A percentile compares a stretch with the other conserved stretches of the same genome.
Evolutionary conservation across 2,888 invertebrate genomes (phyloP).

Genomic region (Synergus gifuensis): DNA sequence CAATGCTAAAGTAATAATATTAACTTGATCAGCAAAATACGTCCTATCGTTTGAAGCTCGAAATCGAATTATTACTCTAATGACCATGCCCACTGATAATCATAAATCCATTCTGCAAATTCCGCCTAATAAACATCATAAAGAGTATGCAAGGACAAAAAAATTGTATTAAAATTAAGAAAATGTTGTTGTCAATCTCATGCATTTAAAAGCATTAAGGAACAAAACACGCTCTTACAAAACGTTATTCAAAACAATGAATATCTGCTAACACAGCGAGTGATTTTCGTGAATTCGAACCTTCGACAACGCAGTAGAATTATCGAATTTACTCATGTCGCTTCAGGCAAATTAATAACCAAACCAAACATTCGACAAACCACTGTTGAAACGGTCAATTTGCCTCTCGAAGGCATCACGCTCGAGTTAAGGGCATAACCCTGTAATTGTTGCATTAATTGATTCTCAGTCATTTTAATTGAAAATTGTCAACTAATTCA

Average conservation of each 20-base stretch:
- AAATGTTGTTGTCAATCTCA: neutral
- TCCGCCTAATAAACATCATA: too few species aligned
- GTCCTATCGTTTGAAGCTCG: too few species aligned
- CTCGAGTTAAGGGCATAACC: neutral
- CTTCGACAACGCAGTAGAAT: slow-evolving; percentile 42
- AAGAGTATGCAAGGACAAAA: too few species aligned
- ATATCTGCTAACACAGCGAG: slow-evolving; percentile 12
- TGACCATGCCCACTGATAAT: too few species aligned
- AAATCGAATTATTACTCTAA: too few species aligned
- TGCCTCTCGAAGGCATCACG: slow-evolving; percentile 12
- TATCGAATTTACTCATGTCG: slow-evolving; percentile 40
- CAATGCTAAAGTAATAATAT: neutral
- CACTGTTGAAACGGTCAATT: slow-evolving; percentile 39
- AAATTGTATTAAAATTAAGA: too few species aligned
- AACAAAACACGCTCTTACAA: neutral
- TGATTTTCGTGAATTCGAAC: neutral
- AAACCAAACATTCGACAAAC: slow-evolving; percentile 44
- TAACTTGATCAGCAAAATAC: too few species aligned
- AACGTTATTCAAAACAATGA: slow-evolving; percentile 7
- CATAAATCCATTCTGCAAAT: too few species aligned
- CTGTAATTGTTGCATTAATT: neutral
- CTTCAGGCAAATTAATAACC: slow-evolving; percentile 43
- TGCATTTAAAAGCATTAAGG: neutral
- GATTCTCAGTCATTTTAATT: neutral
- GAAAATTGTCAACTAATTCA: too few species aligned